These are phyloP conservation scores for Dynastes maya DNA, from an alignment of 2,888 invertebrate species.

Conservation along the genomic window DNA sequence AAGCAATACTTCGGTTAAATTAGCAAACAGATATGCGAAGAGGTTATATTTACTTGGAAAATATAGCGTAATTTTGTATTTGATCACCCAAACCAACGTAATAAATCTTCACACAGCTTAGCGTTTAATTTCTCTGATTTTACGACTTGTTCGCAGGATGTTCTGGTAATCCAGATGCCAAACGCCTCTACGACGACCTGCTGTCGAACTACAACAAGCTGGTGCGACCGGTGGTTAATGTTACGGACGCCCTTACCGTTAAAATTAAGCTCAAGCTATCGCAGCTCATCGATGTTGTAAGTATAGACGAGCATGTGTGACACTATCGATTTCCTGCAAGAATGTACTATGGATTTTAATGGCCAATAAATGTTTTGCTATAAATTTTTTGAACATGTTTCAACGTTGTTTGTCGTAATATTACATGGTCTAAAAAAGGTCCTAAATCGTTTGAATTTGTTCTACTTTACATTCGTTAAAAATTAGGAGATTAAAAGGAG, in stretches of 20 bases:
- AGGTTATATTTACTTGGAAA: too few species aligned
- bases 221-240: slow-evolving; percentile 89
- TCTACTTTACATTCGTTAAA: too few species aligned
- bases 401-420: too few species aligned
- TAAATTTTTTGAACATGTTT: too few species aligned
- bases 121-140: slow-evolving; percentile 8
- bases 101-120: not conserved
- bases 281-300: slow-evolving; percentile 91
- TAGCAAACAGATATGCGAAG: too few species aligned
- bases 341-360: too few species aligned
- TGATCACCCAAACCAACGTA: not conserved
- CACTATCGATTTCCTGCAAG: slow-evolving; percentile 19
- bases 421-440: too few species aligned
- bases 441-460: too few species aligned
- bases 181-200: slow-evolving; percentile 90
- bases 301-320: slow-evolving; percentile 63
- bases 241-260: slow-evolving; percentile 87
- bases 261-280: slow-evolving; percentile 90
- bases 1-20: too few species aligned
- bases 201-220: slow-evolving; percentile 91
- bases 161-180: slow-evolving; percentile 90
- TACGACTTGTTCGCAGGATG: slow-evolving; percentile 76
- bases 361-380: too few species aligned
- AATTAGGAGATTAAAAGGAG: too few species aligned
- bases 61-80: too few species aligned